Base-by-base conservation (phyloP, 2,113 vertebrate genomes). In the Microtus richardsoni region DNA sequence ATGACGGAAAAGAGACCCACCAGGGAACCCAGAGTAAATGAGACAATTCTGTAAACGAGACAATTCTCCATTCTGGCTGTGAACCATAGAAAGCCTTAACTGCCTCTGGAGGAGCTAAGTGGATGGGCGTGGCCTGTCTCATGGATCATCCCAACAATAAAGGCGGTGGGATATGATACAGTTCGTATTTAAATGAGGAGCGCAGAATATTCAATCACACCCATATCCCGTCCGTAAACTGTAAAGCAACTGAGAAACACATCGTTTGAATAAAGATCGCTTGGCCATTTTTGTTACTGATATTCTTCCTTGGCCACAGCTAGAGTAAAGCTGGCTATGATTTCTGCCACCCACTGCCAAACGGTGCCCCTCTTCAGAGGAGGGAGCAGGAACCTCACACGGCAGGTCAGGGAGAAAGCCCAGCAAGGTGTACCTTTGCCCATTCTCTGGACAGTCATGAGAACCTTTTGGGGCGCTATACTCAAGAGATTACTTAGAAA, bases 401-500 rank as follows among this genome's bases (percentile, higher is more conserved):
- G 9, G 41, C 75, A 26, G 19, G 54, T 60, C 11, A 52, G 54
- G n/a, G 47, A 79, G 44, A 28, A 90, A 68, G 47, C 39, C 47
- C 71, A 41, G 33, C 14, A 88, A 26, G 39, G 49, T 22, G 21
- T 9, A n/a, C 1, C 91, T 77, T 66, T 79, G 39, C 22, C n/a
- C 36, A 13, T 79, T 73, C 13, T 66, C 58, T 77, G 7, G 22
- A 47, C 7, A 26, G 30, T 52, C 60, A 54, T n/a, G 24, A 26
- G 77, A 87, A 85, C 64, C 28, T 39, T 84, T 75, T 52, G 0
- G 33, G 41, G 39, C 2, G n/a, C 60, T 52, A 14, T 36, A 47
- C 71, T 77, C 30, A 86, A 88, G 74, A 82, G 41, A 24, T 70
- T 7, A 77, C 68, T 71, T 95, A 71, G n/a, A 79, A 91, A 83